Evolutionary conservation across 2,888 invertebrate genomes (phyloP).

Genomic region (Griposia aprilina): DNA sequence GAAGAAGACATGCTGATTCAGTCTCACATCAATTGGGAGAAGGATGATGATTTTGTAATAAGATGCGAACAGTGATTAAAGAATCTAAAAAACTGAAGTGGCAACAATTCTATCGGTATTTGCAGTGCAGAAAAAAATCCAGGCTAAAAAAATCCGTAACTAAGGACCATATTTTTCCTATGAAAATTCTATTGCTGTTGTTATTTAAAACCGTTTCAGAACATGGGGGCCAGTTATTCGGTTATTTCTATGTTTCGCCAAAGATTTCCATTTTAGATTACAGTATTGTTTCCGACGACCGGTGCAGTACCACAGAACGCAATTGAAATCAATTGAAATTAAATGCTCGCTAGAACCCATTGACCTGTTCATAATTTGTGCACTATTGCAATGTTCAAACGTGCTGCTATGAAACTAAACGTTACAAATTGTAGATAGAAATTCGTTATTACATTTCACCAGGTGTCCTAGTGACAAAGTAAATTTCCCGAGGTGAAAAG

Average conservation of each 20-base stretch:
- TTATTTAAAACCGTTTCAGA: no score
- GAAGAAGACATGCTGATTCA: no score
- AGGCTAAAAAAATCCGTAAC: no score
- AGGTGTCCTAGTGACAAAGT: background rate
- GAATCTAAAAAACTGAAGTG: background rate
- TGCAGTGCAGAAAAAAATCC: no score
- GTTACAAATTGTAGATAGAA: background rate
- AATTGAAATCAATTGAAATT: conserved; percentile 52
- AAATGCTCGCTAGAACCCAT: conserved; percentile 33
- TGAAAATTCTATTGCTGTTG: no score
- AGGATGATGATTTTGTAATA: background rate
- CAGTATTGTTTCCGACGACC: background rate
- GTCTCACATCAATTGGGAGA: background rate
- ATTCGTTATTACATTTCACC: background rate
- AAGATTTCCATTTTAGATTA: background rate
- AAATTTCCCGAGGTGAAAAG: background rate
- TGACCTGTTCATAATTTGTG: conserved; percentile 45
- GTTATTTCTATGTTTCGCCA: background rate
- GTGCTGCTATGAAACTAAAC: conserved; percentile 16
- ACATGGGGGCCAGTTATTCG: background rate
- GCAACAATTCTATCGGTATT: no score
- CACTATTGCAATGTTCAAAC: conserved; percentile 34
- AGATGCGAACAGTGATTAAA: background rate
- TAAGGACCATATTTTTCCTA: no score
- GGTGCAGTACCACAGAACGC: conserved; percentile 7